Evolutionary conservation across 1,140 invertebrate genomes (phyloP).

Genomic region (Lamellibrachia luymesi): DNA sequence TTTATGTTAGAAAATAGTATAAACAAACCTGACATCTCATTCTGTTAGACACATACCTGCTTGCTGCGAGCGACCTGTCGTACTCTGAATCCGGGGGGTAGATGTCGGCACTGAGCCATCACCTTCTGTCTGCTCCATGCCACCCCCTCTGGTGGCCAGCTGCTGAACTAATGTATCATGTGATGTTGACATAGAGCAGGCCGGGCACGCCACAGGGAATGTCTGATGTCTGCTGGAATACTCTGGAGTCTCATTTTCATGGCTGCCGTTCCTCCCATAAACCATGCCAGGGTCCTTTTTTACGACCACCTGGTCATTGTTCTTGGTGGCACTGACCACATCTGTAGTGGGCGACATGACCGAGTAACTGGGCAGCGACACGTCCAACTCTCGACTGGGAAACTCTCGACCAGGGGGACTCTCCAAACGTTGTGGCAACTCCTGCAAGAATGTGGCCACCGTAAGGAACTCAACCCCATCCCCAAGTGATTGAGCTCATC

Average conservation of each 20-base stretch:
- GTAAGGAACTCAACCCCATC: too few species aligned
- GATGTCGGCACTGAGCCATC: background rate
- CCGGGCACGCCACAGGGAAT: background rate
- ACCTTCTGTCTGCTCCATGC: background rate
- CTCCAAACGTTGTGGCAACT: background rate
- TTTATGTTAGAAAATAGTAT: too few species aligned
- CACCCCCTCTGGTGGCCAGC: background rate
- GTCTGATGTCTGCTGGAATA: background rate
- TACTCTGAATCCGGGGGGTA: background rate
- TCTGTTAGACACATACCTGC: background rate
- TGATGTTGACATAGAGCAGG: background rate
- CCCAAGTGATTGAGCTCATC: too few species aligned
- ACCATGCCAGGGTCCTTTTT: background rate
- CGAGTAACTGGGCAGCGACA: background rate
- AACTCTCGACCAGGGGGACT: background rate
- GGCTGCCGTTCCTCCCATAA: background rate
- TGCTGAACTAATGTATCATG: background rate
- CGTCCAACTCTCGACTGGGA: background rate
- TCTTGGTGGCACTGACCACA: background rate
- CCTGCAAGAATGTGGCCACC: background rate
- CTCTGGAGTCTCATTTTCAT: background rate
- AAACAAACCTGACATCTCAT: too few species aligned
- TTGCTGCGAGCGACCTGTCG: background rate
- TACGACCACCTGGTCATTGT: background rate
- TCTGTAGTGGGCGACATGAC: background rate